Evolutionary conservation across 1,140 invertebrate species (phyloP).

Genomic region (Diorhabda sublineata): DNA sequence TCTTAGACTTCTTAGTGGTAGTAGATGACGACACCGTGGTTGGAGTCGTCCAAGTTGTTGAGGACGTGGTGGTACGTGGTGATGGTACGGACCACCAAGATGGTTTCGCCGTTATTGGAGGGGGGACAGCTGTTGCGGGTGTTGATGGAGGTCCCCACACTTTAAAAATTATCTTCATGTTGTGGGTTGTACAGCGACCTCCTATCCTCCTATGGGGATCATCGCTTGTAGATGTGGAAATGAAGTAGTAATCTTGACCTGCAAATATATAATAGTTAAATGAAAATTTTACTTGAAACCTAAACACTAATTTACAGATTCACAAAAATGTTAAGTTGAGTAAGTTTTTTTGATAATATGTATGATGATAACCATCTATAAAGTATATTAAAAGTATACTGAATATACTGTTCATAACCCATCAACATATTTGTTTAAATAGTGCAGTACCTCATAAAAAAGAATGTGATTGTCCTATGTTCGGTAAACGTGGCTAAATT

Average conservation of each 20-base stretch:
- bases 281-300: too few species aligned
- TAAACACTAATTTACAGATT: too few species aligned
- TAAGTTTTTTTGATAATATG: too few species aligned
- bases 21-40: conserved; percentile 35
- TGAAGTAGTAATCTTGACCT: conserved; percentile 94
- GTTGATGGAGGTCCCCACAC: conserved; percentile 55
- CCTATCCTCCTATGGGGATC: conserved; percentile 83
- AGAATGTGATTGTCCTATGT: too few species aligned
- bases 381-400: too few species aligned
- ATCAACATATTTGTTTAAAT: too few species aligned
- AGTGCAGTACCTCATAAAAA: too few species aligned
- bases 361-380: too few species aligned
- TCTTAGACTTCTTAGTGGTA: conserved; percentile 50
- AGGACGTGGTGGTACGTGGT: conserved; percentile 44
- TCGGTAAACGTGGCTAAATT: too few species aligned
- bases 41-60: conserved; percentile 43
- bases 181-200: conserved; percentile 80
- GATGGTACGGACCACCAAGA: conserved; percentile 30
- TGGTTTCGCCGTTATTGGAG: conserved; percentile 17
- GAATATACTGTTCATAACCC: too few species aligned
- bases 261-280: neutral
- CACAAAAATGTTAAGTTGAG: too few species aligned
- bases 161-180: conserved; percentile 96
- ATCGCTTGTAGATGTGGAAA: conserved; percentile 87
- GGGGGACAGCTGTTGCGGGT: conserved; percentile 46